Evolutionary conservation across 1,140 invertebrate genomes (phyloP), one percentile per base, ranked within the genome.

Genomic region (Drosophila santomea): DNA sequence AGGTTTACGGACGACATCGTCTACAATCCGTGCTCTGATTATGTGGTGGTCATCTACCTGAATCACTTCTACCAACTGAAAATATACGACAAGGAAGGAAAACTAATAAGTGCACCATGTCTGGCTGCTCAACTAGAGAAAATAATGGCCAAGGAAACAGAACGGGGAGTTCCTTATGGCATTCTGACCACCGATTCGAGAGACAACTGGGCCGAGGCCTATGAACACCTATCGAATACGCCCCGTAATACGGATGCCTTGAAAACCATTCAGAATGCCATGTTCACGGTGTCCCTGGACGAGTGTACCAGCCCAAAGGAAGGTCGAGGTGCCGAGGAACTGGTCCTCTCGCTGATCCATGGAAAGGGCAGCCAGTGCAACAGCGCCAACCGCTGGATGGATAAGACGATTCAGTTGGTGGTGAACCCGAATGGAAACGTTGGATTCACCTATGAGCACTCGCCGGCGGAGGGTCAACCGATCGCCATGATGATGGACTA

Each of bases 391-490:
- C 93, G 97, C 36, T 98, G 97, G 97, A 97, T 96, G 92, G 97
- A 98, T 89, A 97, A 97, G 93, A 96, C 96, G 15, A 93, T 97
- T 63, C 96, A 97, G 95, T 96, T 97, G 85, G 95, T 98, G 47
- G 94, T 98, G 56, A 97, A 97, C 54, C 93, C 93, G 23, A 96
- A 98, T 93, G 98, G 98, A 38, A 94, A 95, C 56, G 94, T 96
- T 75, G 98, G 98, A 1, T 93, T 98, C 41, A 97, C 96, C 15
- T 99, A 98, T 92, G 98, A 99, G 92, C 98, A 99, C 92, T 97
- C 97, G 5, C 97, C 97, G 3, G 97, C 97, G 28, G 98, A 99
- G 93, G 98, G 97, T 2, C 96, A 96, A 60, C 97, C 98, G 4
- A 95, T 99, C 72, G 96, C 97, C 35, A 94, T 95, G 56, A 93